A percentile compares a stretch with the other conserved stretches of the same genome.
These are phyloP conservation scores for Bostrychus sinensis DNA, from an alignment of 2,113 vertebrate species.

Conservation along the genomic window DNA sequence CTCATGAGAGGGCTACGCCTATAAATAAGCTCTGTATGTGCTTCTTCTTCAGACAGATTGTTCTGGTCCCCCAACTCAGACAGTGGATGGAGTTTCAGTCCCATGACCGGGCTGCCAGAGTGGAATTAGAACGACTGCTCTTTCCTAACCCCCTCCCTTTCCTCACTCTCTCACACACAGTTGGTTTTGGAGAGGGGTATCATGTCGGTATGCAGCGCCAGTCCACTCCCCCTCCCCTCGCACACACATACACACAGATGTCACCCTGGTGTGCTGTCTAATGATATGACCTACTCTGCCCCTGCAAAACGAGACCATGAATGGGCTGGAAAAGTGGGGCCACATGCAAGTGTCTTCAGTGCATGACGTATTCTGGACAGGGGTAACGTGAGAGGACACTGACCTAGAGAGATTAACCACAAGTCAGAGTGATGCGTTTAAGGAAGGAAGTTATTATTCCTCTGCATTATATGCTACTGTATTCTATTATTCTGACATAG, in stretches of 20 bases:
- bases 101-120: conserved; percentile 68
- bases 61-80: conserved; percentile 36
- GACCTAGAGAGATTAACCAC: not conserved
- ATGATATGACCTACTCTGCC: conserved; percentile 58
- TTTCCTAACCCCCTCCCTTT: conserved; percentile 28
- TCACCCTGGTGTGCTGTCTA: conserved; percentile 62
- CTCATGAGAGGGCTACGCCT: conserved; percentile 5
- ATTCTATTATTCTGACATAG: not conserved
- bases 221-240: conserved; percentile 13
- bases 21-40: conserved; percentile 16
- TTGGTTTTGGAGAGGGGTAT: conserved; percentile 54
- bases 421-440: not conserved
- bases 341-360: conserved; percentile 23
- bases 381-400: conserved; percentile 31
- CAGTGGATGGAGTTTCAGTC: conserved; percentile 78
- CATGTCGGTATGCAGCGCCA: conserved; percentile 47
- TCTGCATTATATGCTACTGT: no score
- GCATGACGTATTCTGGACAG: conserved; percentile 27
- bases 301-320: conserved; percentile 82
- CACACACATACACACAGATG: conserved; percentile 27
- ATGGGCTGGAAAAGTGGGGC: conserved; percentile 80
- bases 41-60: conserved; percentile 41
- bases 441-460: not conserved
- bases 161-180: conserved; percentile 42
- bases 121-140: conserved; percentile 53